Evolutionary conservation across 2,797 vertebrate species (phyloP).

Genomic region (Cephalopachus bancanus): DNA sequence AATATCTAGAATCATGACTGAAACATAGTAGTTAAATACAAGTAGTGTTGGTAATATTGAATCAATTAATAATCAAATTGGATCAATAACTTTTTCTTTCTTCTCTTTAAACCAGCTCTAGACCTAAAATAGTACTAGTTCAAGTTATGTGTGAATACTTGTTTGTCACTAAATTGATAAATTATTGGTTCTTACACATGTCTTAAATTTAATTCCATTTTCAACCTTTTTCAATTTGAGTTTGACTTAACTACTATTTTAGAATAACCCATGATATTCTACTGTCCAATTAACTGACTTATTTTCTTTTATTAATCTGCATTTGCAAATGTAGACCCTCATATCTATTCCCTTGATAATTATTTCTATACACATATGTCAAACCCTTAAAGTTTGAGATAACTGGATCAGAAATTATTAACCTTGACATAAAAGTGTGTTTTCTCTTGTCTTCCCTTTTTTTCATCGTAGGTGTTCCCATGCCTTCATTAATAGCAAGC

Average conservation of each 20-base stretch:
- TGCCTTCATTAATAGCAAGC: background rate
- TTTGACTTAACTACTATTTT: background rate
- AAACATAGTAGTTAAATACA: background rate
- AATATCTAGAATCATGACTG: background rate
- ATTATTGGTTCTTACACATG: background rate
- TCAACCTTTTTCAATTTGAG: background rate
- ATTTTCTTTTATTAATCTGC: background rate
- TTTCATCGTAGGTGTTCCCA: background rate
- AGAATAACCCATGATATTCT: background rate
- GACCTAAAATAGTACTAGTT: background rate
- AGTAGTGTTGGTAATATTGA: background rate
- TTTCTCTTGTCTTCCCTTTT: background rate
- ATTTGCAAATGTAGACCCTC: rapidly evolving
- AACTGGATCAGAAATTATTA: background rate
- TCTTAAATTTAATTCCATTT: background rate
- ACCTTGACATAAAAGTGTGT: background rate
- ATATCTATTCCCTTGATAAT: background rate
- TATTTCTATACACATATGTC: background rate
- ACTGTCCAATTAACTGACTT: background rate
- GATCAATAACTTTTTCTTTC: background rate
- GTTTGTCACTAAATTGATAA: background rate
- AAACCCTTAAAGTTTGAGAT: background rate
- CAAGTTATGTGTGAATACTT: background rate
- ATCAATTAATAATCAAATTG: background rate
- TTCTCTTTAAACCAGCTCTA: background rate